Conservation (phyloP, 2,113 vertebrate species). For the Gymnarchus niloticus region DNA sequence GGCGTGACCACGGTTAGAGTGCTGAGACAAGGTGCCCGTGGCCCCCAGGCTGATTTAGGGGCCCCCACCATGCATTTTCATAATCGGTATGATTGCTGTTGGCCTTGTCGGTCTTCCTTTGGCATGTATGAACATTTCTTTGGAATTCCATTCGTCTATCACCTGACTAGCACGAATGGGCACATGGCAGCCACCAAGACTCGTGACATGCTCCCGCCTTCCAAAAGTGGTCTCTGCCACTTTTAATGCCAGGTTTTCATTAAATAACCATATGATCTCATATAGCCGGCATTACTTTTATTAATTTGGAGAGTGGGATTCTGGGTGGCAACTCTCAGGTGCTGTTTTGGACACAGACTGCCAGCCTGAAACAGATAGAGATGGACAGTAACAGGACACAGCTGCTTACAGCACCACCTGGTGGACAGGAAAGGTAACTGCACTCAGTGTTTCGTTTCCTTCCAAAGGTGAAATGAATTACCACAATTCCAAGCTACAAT, state of each 20-base stretch:
- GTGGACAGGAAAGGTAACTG: not conserved
- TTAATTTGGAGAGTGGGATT: not conserved
- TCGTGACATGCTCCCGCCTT: not conserved
- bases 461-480: not conserved
- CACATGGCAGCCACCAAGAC: too few relatives aligned
- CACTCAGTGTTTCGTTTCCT: not conserved
- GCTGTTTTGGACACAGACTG: not conserved
- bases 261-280: not conserved
- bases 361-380: not conserved
- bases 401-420: not conserved
- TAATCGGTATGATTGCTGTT: too few relatives aligned
- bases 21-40: too few relatives aligned
- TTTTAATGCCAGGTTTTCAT: not conserved
- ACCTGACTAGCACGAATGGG: too few relatives aligned
- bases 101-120: not conserved
- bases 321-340: not conserved
- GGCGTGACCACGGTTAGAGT: not conserved
- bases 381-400: not conserved
- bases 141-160: too few relatives aligned
- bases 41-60: too few relatives aligned
- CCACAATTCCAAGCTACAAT: not conserved
- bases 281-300: not conserved
- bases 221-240: too few relatives aligned
- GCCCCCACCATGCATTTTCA: too few relatives aligned
- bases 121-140: not conserved